Base-by-base conservation (phyloP, 2,113 vertebrate genomes). In the Spilogale gracilis region DNA sequence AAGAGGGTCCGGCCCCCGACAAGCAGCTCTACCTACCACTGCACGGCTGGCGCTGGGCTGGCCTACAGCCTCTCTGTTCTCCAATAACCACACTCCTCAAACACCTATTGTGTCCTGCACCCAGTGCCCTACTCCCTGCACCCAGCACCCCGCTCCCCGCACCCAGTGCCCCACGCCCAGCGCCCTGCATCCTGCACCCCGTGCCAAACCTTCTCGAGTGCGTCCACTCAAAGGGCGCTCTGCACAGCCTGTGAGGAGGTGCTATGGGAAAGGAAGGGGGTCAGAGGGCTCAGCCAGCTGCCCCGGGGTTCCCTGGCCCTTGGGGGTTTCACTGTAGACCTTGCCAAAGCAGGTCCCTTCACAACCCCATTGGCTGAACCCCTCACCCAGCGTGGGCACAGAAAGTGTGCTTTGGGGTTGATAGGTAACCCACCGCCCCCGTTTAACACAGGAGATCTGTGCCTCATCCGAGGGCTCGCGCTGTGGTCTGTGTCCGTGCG, bases 191-290 rank as follows among this genome's bases (percentile, higher is more conserved):
- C 2, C 73, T 7, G 54, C 0, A 4, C 23, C 30, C 71, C 32
- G 50, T 16, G 54, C 89, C 2, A 8, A 4, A 76, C 17, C 43
- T 63, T 50, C 73, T 1, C 17, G 20, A 0, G 1, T 4, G 17
- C 14, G 48, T 9, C 14, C 18, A 30, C 17, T 30, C 80, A 7
- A 3, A 0, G 27, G 6, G 3, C 0, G 0, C 7, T 60, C 23
- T 14, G 25, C 69, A 32, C 3, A 1, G 69, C 10, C 69, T 84
- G 50, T 2, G 0, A 6, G 20, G 38, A 52, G 50, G 76, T 25
- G 9, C 8, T 0, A n/a, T 0, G 0, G 14, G 9, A 20, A 48
- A 20, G 90, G 18, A 14, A 21, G 25, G 16, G 20, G 50, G 21
- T 0, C 23, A 2, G 67, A 0, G 50, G 60, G 50, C 32, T 11